Evolutionary conservation across 2,888 invertebrate species (phyloP).

Genomic region (Myopa testacea): DNA sequence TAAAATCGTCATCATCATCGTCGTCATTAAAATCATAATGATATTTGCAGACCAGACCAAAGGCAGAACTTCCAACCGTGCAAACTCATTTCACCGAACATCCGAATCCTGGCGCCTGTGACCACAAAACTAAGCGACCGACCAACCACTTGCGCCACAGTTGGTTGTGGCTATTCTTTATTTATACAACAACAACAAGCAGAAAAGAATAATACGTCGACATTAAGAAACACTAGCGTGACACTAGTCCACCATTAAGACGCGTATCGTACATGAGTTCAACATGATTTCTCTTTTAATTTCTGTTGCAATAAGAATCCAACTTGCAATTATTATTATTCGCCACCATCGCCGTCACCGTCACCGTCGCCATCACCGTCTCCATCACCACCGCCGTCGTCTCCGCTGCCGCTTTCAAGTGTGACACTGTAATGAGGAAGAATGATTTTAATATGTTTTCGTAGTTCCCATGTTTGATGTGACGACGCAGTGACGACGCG

Average conservation of each 20-base stretch:
- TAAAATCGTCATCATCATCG: background rate
- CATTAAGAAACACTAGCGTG: background rate
- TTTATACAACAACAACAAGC: conserved; percentile 14
- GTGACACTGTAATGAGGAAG: conserved; percentile 23
- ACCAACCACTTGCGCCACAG: background rate
- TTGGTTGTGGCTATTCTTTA: too few species aligned
- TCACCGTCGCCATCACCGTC: background rate
- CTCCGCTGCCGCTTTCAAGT: conserved; percentile 20
- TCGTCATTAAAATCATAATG: background rate
- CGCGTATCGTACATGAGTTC: conserved; percentile 35
- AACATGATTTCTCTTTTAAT: conserved; percentile 37
- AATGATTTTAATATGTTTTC: conserved; percentile 1
- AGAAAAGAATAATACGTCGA: conserved; percentile 19
- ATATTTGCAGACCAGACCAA: background rate
- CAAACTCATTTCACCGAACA: conserved; percentile 14
- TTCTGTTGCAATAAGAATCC: conserved; percentile 17
- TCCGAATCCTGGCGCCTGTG: conserved; percentile 19
- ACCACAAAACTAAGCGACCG: background rate
- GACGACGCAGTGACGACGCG: conserved; percentile 8
- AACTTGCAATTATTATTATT: conserved; percentile 7
- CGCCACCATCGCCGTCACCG: background rate
- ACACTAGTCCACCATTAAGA: conserved; percentile 21
- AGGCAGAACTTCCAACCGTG: background rate
- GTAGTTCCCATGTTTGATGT: conserved; percentile 5
- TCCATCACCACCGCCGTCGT: background rate